These are phyloP conservation scores for Cheirogaleus major DNA, from an alignment of 2,797 vertebrate species.

Conservation along the genomic window DNA sequence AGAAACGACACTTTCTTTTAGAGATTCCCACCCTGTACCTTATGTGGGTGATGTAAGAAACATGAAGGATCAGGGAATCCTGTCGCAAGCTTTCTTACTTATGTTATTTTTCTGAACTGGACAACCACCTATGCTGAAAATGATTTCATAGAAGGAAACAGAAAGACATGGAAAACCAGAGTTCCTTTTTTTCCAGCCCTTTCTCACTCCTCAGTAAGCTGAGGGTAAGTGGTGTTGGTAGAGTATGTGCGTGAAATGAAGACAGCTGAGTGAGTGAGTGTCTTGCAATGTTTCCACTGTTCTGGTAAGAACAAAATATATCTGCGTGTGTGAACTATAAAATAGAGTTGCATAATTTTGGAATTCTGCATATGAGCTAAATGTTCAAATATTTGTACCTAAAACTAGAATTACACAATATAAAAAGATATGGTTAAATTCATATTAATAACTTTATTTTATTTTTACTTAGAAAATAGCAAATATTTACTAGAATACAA, in stretches of 20 bases:
- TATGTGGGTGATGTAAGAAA: neutral
- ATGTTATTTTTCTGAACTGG: neutral
- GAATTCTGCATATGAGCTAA: neutral
- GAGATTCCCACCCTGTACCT: neutral
- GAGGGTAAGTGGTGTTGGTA: fast-evolving
- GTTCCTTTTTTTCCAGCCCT: neutral
- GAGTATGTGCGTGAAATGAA: fast-evolving
- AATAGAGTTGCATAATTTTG: neutral
- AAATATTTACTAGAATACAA: neutral
- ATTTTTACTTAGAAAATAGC: neutral
- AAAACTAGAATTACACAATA: neutral
- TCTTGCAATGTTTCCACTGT: neutral
- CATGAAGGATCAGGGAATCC: no score
- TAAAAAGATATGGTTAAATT: neutral
- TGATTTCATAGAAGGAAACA: neutral
- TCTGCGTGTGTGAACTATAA: neutral
- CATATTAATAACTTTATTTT: neutral
- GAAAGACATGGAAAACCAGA: no score
- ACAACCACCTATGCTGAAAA: neutral
- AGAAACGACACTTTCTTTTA: neutral
- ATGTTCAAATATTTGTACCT: neutral
- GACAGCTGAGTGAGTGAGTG: fast-evolving
- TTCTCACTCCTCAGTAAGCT: neutral
- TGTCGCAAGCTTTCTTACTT: neutral
- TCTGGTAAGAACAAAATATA: neutral